Evolutionary conservation across 2,113 vertebrate genomes (phyloP).

Genomic region (Puntigrus tetrazona): DNA sequence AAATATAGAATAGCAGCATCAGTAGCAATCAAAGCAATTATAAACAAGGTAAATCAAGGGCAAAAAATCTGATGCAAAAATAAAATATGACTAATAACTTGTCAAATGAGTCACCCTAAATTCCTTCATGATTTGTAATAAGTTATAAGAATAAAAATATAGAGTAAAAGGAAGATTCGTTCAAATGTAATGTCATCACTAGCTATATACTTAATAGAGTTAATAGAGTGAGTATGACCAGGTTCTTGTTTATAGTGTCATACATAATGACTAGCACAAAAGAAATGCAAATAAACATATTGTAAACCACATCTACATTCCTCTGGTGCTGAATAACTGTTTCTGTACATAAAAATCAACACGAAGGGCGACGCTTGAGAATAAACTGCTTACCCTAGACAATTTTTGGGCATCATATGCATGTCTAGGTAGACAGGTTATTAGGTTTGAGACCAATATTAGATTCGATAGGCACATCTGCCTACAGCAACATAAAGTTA

Average conservation of each 20-base stretch:
- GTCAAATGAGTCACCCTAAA: not conserved
- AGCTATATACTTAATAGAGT: too few species aligned
- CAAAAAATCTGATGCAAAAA: not conserved
- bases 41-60: not conserved
- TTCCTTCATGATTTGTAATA: not conserved
- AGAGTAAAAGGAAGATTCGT: not conserved
- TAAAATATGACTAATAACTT: not conserved
- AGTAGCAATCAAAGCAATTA: not conserved
- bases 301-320: not conserved
- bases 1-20: not conserved
- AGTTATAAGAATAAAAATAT: not conserved
- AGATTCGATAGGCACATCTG: not conserved
- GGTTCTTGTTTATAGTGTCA: not conserved
- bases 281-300: not conserved
- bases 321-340: not conserved
- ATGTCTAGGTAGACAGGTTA: not conserved
- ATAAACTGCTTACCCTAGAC: not conserved
- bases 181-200: not conserved
- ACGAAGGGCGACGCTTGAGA: not conserved
- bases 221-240: not conserved
- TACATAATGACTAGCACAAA: not conserved
- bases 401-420: not conserved
- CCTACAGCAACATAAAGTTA: not conserved
- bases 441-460: not conserved
- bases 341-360: not conserved